phyloP scores from a whole-genome alignment of 2,888 invertebrate genomes.

The Amiota communis region DNA sequence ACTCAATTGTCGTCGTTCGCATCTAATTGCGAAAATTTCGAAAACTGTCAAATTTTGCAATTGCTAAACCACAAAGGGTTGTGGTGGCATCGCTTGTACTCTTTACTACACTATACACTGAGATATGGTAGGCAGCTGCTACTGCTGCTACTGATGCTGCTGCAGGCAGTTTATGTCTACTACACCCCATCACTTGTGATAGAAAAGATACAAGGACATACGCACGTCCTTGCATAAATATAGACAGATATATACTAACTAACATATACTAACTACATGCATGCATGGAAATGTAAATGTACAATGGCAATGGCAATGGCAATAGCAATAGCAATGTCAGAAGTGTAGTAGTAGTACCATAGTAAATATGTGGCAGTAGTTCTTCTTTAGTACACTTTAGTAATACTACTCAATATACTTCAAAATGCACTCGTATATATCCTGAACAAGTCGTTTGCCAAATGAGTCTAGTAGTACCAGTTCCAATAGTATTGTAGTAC shows the following conservation, averaged over 20 bases:
- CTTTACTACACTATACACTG: too few species aligned
- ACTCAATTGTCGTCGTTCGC: conserved; percentile 55
- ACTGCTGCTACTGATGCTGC: background rate
- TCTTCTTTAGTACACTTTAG: background rate
- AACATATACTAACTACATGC: background rate
- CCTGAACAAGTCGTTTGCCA: background rate
- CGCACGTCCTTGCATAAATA: conserved; percentile 26
- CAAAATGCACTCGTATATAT: background rate
- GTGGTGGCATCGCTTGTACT: background rate
- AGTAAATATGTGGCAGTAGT: background rate
- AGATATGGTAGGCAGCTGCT: background rate
- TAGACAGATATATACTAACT: background rate
- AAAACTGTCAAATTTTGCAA: conserved; percentile 61
- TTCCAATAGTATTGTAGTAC: too few species aligned
- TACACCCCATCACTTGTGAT: background rate
- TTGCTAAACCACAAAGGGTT: conserved; percentile 55
- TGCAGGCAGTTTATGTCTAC: background rate
- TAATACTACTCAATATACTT: conserved; percentile 3
- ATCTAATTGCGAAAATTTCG: conserved; percentile 62
- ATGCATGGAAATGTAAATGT: background rate
- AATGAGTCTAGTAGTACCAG: background rate
- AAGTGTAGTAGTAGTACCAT: background rate
- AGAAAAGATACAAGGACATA: conserved; percentile 11
- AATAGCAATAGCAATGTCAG: background rate
- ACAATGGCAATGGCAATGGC: background rate